Evolutionary conservation across 2,888 invertebrate species (phyloP).

Genomic region (Neocrepidodera transversa): DNA sequence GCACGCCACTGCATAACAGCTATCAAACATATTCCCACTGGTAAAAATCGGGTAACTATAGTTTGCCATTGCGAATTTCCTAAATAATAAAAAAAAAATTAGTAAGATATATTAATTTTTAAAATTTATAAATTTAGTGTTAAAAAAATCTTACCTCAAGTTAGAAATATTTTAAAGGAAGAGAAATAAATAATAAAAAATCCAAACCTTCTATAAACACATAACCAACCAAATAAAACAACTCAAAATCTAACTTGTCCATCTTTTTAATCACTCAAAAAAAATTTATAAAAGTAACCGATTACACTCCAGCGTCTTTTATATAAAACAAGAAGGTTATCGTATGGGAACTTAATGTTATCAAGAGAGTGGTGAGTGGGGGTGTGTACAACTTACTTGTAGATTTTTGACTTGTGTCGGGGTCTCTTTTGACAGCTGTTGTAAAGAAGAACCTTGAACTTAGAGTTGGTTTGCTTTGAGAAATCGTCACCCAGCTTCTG

Average conservation of each 20-base stretch:
- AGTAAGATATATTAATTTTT: not conserved
- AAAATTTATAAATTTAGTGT: not conserved
- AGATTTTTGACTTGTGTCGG: constrained; percentile 36
- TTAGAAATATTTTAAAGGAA: not conserved
- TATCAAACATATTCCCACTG: constrained; percentile 70
- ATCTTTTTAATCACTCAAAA: not conserved
- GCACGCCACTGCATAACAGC: constrained; percentile 65
- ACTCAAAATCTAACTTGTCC: constrained; percentile 29
- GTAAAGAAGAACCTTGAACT: constrained; percentile 27
- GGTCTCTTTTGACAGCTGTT: constrained; percentile 31
- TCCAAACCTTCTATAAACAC: constrained; percentile 27
- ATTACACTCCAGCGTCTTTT: constrained; percentile 9
- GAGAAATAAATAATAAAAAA: constrained; percentile 20
- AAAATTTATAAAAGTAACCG: constrained; percentile 1
- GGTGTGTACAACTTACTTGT: constrained; percentile 36
- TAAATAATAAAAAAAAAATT: constrained; percentile 36
- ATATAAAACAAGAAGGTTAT: constrained; percentile 20
- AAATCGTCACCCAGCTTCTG: constrained; percentile 21
- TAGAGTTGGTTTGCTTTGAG: constrained; percentile 11
- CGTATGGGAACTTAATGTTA: constrained; percentile 16
- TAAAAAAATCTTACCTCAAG: constrained; percentile 11
- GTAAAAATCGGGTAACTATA: constrained; percentile 72
- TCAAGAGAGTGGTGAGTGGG: constrained; percentile 17
- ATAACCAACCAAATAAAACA: constrained; percentile 28
- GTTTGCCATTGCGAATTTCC: constrained; percentile 70